Base-by-base conservation (phyloP, 2,888 invertebrate genomes). In the Zaprionus lineosus region DNA sequence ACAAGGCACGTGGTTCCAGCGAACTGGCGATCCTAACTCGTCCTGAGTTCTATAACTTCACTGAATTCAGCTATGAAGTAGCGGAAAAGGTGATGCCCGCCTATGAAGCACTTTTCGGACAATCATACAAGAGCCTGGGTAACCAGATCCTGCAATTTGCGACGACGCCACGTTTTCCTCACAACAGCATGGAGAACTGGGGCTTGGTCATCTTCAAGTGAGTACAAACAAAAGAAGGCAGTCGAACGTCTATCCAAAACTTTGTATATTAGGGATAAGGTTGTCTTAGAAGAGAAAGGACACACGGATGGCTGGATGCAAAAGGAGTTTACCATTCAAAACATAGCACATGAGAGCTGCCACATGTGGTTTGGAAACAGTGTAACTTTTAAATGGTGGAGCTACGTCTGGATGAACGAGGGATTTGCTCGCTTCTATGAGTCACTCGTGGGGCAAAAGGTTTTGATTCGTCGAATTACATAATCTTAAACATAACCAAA, bases 111-210 rank as follows among this genome's bases (percentile, higher is more conserved):
- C 95, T 93, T 89, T 96, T 96, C 89, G 92, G 93, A 77, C 92
- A 94, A 34, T 90, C 92, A 1, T 96, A 94, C 90, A 39, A 50
- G 3, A 24, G 60, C 0, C 48, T 88, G 46, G 91, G 91, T 1
- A 91, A 95, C 65, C 90, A 93, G 0, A 94, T 96, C 77, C 90
- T 96, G 76, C 95, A 96, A 86, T 93, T 95, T 72, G 93, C 95
- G 3, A 95, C 95, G 0, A 91, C 97, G 33, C 93, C 95, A 0
- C 94, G 95, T 74, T 96, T 96, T 89, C 92, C 93, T 0, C 93
- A 93, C 44, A 93, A 93, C 11, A 94, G 96, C 57, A 97, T 97
- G 96, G 96, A 96, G 86, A 97, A 97, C 86, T 97, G 97, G 96
- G 97, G 97, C 0, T 91, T 97, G 4, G 92, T 96, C 4, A 96